These are phyloP conservation scores for Pentalonia nigronervosa DNA, from an alignment of 1,140 invertebrate species.

Conservation along the genomic window DNA sequence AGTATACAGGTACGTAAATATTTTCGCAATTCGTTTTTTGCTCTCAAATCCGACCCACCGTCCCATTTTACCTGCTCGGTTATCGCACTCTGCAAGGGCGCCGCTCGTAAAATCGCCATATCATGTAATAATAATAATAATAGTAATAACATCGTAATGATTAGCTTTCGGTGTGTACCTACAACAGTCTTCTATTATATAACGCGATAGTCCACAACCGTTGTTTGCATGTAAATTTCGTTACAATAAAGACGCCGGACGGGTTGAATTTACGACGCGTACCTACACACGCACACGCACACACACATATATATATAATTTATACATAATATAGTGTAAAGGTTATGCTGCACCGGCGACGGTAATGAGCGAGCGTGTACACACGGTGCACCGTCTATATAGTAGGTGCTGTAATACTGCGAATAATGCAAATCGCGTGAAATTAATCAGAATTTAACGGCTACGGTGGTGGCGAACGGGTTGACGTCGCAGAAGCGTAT, in stretches of 20 bases:
- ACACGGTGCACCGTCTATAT: background rate
- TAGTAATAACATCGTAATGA: background rate
- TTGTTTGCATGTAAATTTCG: conserved; percentile 7
- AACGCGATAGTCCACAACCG: background rate
- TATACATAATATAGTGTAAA: background rate
- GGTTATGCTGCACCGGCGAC: background rate
- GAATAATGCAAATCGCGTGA: conserved; percentile 6
- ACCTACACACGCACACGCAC: background rate
- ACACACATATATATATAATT: background rate
- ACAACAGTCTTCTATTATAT: background rate
- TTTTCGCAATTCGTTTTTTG: background rate
- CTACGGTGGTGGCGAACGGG: background rate
- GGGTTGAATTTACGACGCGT: background rate
- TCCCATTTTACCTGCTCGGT: background rate
- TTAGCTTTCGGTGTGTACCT: background rate
- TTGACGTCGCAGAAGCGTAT: background rate
- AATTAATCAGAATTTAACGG: conserved; percentile 19
- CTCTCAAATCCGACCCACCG: background rate
- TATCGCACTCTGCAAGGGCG: background rate
- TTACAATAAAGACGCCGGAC: background rate
- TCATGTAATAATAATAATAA: background rate
- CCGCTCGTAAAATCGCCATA: background rate
- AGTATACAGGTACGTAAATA: background rate
- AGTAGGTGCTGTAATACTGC: background rate
- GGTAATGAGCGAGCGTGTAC: background rate